Evolutionary conservation across 2,888 invertebrate genomes (phyloP).

Genomic region (Scrobipalpa costella): DNA sequence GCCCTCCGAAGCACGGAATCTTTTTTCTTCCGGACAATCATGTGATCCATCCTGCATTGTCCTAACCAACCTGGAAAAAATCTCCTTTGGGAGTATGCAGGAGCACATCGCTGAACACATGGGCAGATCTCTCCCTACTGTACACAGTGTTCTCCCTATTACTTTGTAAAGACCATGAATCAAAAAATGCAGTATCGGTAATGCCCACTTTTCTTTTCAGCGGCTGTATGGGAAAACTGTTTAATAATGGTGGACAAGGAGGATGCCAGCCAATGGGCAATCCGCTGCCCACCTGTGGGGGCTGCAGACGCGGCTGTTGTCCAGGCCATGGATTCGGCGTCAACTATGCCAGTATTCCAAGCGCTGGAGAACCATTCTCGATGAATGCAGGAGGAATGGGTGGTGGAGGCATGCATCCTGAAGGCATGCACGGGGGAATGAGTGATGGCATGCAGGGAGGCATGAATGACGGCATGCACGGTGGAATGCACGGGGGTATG

Average conservation of each 20-base stretch:
- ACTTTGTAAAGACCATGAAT: not conserved
- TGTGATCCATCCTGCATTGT: too few relatives aligned
- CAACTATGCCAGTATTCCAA: conserved; percentile 37
- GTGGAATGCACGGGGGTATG: conserved; percentile 10
- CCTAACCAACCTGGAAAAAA: too few relatives aligned
- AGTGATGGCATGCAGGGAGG: not conserved
- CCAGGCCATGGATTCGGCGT: conserved; percentile 40
- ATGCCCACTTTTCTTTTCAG: conserved; percentile 46
- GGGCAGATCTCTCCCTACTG: too few relatives aligned
- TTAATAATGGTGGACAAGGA: conserved; percentile 48
- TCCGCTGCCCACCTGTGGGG: conserved; percentile 44
- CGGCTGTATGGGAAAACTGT: conserved; percentile 74
- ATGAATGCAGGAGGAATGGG: conserved; percentile 20
- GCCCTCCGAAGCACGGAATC: too few relatives aligned
- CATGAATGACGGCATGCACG: conserved; percentile 2
- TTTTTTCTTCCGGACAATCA: too few relatives aligned
- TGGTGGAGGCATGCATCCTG: conserved; percentile 14
- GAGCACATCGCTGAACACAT: too few relatives aligned
- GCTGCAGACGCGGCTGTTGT: conserved; percentile 48
- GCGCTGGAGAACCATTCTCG: conserved; percentile 24
- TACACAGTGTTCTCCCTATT: too few relatives aligned
- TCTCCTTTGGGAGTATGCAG: too few relatives aligned
- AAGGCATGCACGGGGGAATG: conserved; percentile 11
- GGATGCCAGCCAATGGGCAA: conserved; percentile 35
- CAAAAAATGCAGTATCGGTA: not conserved